phyloP scores from a whole-genome alignment of 2,888 invertebrate species.

The Oscheius sp. region DNA sequence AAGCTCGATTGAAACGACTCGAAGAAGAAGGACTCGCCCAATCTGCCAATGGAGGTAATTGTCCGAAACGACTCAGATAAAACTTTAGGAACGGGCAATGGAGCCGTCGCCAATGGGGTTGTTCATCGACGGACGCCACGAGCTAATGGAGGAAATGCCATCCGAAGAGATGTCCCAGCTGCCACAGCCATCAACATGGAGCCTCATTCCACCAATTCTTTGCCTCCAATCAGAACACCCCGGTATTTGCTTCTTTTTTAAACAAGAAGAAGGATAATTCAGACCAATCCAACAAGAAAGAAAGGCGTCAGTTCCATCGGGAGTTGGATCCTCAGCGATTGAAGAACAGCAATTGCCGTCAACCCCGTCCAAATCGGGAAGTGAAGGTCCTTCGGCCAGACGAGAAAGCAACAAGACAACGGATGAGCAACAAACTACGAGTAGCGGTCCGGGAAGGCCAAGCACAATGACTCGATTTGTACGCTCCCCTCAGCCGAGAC shows the following conservation, averaged over 20 bases:
- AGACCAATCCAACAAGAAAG: too few relatives aligned
- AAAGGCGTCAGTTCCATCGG: conserved; percentile 6
- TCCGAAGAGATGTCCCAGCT: neutral
- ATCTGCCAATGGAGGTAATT: conserved; percentile 20
- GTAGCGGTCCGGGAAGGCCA: conserved; percentile 1
- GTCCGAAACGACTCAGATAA: neutral
- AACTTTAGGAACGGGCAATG: neutral
- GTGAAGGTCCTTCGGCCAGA: neutral
- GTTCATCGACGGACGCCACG: conserved; percentile 6
- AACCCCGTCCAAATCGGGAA: conserved; percentile 11
- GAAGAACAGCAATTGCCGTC: conserved; percentile 12
- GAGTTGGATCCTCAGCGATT: neutral
- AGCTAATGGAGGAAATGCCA: conserved; percentile 7
- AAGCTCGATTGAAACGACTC: conserved; percentile 38
- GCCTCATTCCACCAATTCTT: neutral
- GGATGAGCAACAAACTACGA: neutral
- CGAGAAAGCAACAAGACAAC: too few relatives aligned
- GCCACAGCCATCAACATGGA: conserved; percentile 18
- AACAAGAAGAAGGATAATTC: neutral
- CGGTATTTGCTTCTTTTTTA: neutral
- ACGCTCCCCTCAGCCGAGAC: conserved; percentile 5
- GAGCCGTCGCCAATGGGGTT: conserved; percentile 12
- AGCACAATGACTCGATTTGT: conserved; percentile 3
- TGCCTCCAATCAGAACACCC: conserved; percentile 9
- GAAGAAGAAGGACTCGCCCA: conserved; percentile 34